Evolutionary conservation across 2,113 vertebrate genomes (phyloP), one percentile per base, ranked within the genome.

Genomic region (Saccopteryx bilineata): DNA sequence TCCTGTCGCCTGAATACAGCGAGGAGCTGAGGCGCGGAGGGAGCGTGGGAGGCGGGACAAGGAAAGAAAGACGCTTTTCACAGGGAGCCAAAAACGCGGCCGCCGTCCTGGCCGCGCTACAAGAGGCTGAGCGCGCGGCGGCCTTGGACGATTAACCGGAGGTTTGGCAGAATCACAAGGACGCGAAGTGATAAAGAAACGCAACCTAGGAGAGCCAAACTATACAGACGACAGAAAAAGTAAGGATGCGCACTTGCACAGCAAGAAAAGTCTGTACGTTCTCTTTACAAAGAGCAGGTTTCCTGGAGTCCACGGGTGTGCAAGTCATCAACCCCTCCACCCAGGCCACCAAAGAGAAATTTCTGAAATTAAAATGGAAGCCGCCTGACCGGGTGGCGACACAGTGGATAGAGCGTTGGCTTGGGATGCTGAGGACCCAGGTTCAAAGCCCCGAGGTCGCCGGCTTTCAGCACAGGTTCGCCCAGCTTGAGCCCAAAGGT

Each of bases 21-120:
- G 54, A 88, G 23, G 52, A 78, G 39, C 48, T 84, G 87, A 84
- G 23, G 52, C 72, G 39, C 48, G 81, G 87, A 84, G 11, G 68
- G 72, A 72, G 65, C 76, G 87, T 78, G 85, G 89, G 90, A 89
- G 66, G 3, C 31, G 12, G 17, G 72, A 76, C 23, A 69, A 10
- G 8, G n/a, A 33, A 78, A 87, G 80, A 91, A 93, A 95, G 72
- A 90, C 92, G 71, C 86, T 90, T 94, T 96, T 95, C 95, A 93
- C 50, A 68, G 75, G 31, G 91, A 52, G 65, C 82, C 91, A 95
- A 96, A 83, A 94, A 96, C 48, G 52, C 65, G 80, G 39, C 54
- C 65, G 80, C 65, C 93, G 68, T 96, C 74, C 78, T 88, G 82
- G 85, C 80, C 72, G 63, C 9, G 58, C 61, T 58, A 2, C 26